These are phyloP conservation scores for Drosophila insularis DNA, from an alignment of 1,140 invertebrate species.

Conservation along the genomic window DNA sequence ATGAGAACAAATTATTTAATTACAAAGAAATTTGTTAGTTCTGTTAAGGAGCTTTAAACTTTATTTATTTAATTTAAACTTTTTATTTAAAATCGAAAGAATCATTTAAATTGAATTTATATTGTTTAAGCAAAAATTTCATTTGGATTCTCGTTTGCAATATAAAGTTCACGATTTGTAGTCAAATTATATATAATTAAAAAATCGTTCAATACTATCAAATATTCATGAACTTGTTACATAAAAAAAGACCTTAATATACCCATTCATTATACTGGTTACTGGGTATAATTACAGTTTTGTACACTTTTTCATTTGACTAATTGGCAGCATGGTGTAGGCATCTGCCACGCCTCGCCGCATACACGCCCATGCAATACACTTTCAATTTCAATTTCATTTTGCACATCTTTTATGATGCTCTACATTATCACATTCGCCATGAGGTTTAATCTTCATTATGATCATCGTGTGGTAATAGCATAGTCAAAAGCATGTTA, in stretches of 20 bases:
- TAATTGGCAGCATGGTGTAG: background rate
- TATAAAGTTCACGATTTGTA: no score
- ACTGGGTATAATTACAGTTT: slow-evolving; percentile 1
- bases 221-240: background rate
- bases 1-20: no score
- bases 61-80: no score
- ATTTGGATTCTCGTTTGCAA: no score
- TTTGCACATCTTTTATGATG: background rate
- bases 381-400: slow-evolving; percentile 4
- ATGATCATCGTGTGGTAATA: slow-evolving; percentile 28
- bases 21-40: no score
- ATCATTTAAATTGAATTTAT: no score
- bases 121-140: no score
- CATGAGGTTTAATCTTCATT: slow-evolving; percentile 10
- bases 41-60: no score
- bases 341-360: background rate
- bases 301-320: slow-evolving; percentile 2
- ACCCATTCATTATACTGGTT: background rate
- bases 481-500: slow-evolving; percentile 59
- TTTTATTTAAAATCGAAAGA: no score
- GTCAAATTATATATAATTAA: background rate
- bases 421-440: background rate
- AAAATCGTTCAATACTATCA: background rate
- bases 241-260: background rate
- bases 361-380: slow-evolving; percentile 5